A percentile compares a stretch with the other conserved stretches of the same genome.
Conservation (phyloP, 2,888 invertebrate genomes). For the Blera fallax region DNA sequence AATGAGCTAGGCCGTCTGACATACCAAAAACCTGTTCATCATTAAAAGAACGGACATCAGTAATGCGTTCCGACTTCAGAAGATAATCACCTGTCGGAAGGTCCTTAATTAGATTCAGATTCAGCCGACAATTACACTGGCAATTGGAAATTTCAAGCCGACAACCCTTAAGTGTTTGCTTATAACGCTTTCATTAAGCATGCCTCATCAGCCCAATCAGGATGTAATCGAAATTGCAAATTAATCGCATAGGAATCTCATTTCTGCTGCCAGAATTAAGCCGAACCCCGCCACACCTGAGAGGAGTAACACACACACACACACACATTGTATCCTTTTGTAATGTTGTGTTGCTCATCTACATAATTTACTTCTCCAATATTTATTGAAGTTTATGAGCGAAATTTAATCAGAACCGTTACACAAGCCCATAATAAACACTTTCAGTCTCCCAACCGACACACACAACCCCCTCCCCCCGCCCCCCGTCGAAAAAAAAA, state of each 20-base stretch:
- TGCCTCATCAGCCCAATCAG: slow-evolving; percentile 66
- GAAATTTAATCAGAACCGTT: slow-evolving; percentile 70
- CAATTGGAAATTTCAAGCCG: slow-evolving; percentile 45
- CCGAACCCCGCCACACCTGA: slow-evolving; percentile 7
- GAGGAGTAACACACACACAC: neutral
- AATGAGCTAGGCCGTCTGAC: too few species aligned
- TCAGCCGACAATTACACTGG: slow-evolving; percentile 48
- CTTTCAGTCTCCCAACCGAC: slow-evolving; percentile 48
- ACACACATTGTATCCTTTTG: slow-evolving; percentile 33
- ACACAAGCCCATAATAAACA: slow-evolving; percentile 69
- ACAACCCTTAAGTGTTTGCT: slow-evolving; percentile 65
- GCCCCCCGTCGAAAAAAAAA: slow-evolving; percentile 19
- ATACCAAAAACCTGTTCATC: too few species aligned
- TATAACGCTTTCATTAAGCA: slow-evolving; percentile 63
- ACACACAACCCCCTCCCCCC: slow-evolving; percentile 4
- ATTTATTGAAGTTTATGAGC: slow-evolving; percentile 71
- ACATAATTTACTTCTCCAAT: slow-evolving; percentile 72
- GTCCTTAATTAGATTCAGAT: slow-evolving; percentile 31
- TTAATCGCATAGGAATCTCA: slow-evolving; percentile 73
- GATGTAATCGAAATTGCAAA: slow-evolving; percentile 72
- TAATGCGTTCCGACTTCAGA: too few species aligned
- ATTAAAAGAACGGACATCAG: too few species aligned
- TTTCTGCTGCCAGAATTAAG: slow-evolving; percentile 65
- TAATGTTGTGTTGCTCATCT: slow-evolving; percentile 63
- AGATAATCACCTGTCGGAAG: neutral